Percentiles rank a stretch among this genome's conserved stretches.
Conservation (phyloP, 2,797 vertebrate genomes). For the Hirundo rustica region DNA sequence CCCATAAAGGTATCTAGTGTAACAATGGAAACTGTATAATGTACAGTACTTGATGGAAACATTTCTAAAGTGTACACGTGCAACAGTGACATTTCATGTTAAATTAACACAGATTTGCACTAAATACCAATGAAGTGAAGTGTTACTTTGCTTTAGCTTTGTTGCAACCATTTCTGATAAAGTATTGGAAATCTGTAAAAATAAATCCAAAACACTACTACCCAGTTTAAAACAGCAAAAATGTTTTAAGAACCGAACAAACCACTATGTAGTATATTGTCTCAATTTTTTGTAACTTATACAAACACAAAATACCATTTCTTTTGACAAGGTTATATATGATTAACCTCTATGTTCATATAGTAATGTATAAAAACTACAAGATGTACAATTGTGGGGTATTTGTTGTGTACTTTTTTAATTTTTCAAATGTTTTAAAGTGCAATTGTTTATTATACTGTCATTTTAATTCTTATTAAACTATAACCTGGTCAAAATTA, state of each 20-base stretch:
- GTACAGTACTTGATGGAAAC: slow-evolving; percentile 45
- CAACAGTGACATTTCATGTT: slow-evolving; percentile 67
- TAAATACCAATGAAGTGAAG: slow-evolving; percentile 76
- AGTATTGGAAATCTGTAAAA: slow-evolving; percentile 59
- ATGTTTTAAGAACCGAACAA: slow-evolving; percentile 57
- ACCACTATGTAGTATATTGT: slow-evolving; percentile 72
- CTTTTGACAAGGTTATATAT: slow-evolving; percentile 69
- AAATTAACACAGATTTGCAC: slow-evolving; percentile 73
- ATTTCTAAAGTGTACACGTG: slow-evolving; percentile 53
- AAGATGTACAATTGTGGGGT: slow-evolving; percentile 73
- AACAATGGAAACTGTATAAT: slow-evolving; percentile 27
- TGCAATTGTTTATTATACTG: slow-evolving; percentile 86
- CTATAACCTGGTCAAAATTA: slow-evolving; percentile 78
- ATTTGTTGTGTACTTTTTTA: slow-evolving; percentile 81
- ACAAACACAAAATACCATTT: slow-evolving; percentile 54
- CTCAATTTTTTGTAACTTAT: slow-evolving; percentile 64
- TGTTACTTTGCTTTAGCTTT: slow-evolving; percentile 75
- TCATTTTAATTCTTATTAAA: slow-evolving; percentile 79
- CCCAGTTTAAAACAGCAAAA: slow-evolving; percentile 54
- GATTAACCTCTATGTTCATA: slow-evolving; percentile 75
- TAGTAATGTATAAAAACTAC: slow-evolving; percentile 73
- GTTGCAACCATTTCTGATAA: slow-evolving; percentile 63
- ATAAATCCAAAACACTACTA: slow-evolving; percentile 10
- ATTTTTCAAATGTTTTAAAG: slow-evolving; percentile 81
- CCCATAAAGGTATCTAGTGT: slow-evolving; percentile 46